Percentiles rank a stretch among this genome's conserved stretches.
phyloP scores from a whole-genome alignment of 2,113 vertebrate species.

The Psophia crepitans region DNA sequence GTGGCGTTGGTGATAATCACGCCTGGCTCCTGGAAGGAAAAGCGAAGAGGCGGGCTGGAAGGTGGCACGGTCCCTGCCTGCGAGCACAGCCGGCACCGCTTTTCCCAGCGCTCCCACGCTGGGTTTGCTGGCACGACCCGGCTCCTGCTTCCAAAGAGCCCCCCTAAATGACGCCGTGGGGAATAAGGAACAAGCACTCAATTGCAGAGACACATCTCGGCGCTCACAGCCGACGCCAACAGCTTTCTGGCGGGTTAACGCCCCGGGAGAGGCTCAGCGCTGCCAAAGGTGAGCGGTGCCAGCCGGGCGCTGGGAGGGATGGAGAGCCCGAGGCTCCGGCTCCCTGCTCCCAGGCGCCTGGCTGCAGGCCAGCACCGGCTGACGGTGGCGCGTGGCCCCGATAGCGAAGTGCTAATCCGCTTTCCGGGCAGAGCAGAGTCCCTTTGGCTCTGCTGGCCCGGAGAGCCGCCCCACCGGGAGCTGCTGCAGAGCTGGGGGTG shows the following conservation, averaged over 20 bases:
- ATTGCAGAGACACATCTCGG: neutral
- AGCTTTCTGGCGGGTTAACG: neutral
- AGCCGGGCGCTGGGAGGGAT: neutral
- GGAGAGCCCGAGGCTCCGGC: neutral
- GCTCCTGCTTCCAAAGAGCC: neutral
- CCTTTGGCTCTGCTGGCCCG: neutral
- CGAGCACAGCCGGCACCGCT: neutral
- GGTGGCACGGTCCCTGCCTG: neutral
- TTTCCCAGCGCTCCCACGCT: neutral
- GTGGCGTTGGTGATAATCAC: neutral
- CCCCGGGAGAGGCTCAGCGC: neutral
- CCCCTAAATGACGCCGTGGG: accelerated
- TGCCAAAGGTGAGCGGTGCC: neutral
- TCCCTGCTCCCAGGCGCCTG: neutral
- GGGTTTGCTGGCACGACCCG: neutral
- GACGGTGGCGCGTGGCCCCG: neutral
- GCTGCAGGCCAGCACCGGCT: neutral
- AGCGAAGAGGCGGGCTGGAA: neutral
- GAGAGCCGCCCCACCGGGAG: accelerated
- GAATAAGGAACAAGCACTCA: neutral
- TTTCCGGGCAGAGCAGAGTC: neutral
- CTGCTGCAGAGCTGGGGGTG: neutral
- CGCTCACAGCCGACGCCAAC: neutral
- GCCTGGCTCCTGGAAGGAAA: neutral
- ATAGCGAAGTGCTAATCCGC: neutral